Percentiles rank a stretch among this genome's conserved stretches.
Evolutionary conservation across 2,797 vertebrate genomes (phyloP).

Genomic region (Limnodromus scolopaceus): DNA sequence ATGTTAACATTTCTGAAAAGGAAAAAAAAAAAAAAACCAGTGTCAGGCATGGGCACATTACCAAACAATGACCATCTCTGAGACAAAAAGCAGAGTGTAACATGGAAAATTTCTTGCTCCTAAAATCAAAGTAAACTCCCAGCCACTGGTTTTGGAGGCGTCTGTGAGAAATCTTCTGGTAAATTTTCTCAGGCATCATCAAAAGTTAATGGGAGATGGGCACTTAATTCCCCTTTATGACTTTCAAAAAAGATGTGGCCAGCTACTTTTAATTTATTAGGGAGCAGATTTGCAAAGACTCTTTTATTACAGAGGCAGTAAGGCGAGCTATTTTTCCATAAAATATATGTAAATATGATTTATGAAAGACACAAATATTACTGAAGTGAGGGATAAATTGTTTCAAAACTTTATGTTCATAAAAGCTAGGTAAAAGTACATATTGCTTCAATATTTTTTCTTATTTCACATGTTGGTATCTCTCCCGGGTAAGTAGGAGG

Average conservation of each 20-base stretch:
- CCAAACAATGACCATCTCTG: not conserved
- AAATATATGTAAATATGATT: constrained; percentile 63
- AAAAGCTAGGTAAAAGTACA: constrained; percentile 11
- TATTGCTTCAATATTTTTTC: constrained; percentile 23
- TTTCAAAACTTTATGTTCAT: constrained; percentile 28
- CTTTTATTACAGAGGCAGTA: constrained; percentile 40
- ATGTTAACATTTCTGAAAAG: not conserved
- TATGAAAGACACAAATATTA: constrained; percentile 52
- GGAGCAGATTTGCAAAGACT: constrained; percentile 38
- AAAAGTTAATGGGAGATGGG: constrained; percentile 31
- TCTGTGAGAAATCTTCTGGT: not conserved
- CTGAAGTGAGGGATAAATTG: constrained; percentile 42
- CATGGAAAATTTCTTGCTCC: not conserved
- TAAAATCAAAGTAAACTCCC: not conserved
- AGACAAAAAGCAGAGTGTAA: not conserved
- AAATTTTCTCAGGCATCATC: constrained; percentile 6
- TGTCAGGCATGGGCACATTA: not conserved
- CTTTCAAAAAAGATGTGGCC: constrained; percentile 23
- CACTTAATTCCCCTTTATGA: constrained; percentile 48
- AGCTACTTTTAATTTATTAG: constrained; percentile 56
- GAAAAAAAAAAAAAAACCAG: not conserved
- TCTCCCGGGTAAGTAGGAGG: not conserved
- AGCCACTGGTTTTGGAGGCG: not conserved
- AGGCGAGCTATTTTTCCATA: constrained; percentile 52
- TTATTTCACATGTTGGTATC: not conserved